Percentiles rank a stretch among this genome's conserved stretches.
Conservation (phyloP, 2,113 vertebrate species). For the Hippocampus mohnikei region DNA sequence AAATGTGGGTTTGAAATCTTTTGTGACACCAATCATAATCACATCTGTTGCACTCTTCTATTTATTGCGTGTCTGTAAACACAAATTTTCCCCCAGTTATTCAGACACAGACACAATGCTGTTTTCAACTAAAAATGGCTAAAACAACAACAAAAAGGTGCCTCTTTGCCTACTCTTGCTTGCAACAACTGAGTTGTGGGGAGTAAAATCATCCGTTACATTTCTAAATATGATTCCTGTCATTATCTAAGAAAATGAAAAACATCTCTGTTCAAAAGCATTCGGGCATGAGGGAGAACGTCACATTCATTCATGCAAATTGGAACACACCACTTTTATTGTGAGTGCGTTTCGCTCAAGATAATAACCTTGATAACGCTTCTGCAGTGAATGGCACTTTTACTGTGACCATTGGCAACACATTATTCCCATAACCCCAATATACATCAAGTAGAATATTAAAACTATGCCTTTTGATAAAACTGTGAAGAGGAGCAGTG, state of each 20-base stretch:
- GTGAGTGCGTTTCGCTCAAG: neutral
- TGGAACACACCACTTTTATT: neutral
- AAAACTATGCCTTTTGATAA: neutral
- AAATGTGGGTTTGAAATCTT: too few relatives aligned
- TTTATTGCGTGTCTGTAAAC: too few relatives aligned
- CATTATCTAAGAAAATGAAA: too few relatives aligned
- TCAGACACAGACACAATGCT: too few relatives aligned
- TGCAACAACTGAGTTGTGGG: neutral
- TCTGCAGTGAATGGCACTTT: neutral
- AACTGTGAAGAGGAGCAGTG: neutral
- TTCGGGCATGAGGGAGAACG: neutral
- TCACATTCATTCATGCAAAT: neutral
- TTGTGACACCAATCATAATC: too few relatives aligned
- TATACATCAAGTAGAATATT: neutral
- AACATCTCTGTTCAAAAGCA: too few relatives aligned
- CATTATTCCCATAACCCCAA: neutral
- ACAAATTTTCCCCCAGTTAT: too few relatives aligned
- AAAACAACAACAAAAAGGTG: neutral
- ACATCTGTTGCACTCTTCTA: too few relatives aligned
- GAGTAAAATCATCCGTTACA: neutral
- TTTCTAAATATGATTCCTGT: too few relatives aligned
- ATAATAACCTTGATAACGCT: neutral
- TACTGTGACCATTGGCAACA: neutral
- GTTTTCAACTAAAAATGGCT: too few relatives aligned
- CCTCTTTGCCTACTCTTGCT: neutral